Evolutionary conservation across 2,888 invertebrate genomes (phyloP), one percentile per base, ranked within the genome.

Genomic region (Gandaritis pyraliata): DNA sequence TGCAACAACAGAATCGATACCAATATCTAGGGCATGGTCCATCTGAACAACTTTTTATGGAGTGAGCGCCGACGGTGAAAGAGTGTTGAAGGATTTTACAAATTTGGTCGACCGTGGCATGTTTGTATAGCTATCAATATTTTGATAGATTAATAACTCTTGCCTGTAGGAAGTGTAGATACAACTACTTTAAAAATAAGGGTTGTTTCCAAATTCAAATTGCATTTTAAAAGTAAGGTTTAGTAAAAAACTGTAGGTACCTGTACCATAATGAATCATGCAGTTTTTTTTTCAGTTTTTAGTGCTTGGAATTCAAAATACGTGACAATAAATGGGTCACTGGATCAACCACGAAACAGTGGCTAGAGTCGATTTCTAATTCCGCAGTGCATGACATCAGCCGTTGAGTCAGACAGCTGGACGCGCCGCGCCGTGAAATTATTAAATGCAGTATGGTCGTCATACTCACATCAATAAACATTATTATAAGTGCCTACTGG

Each of bases 301-400:
- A 33, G 8, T 8, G 8, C 33, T 7, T 33, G 33, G 1, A 23
- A 23, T 23, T 5, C 3, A 6, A 23, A 6, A 23, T 43, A 23
- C 46, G 46, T 46, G 46, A 23, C 46, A 41, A 48, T 52, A 54
- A 11, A 48, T 58, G 54, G 62, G 62, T 10, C 62, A 62, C 33
- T 54, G 39, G 62, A 18, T 46, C 39, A 47, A 50, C 58, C 58
- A 47, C 49, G 41, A 50, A 18, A 55, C 30, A 30, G 39, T 50
- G 16, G 13, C 46, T 50, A 43, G 10, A 52, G 51, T 63, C 51
- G 66, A 68, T 69, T 80, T 79, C 78, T 77, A 79, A 78, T 74
- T 78, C 69, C 60, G 71, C 69, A 18, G 58, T 23, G 60, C 58
- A 75, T 80, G 80, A 80, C 76, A 79, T 80, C 79, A 79, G 72